Evolutionary conservation across 2,113 vertebrate species (phyloP).

Genomic region (Nycticorax nycticorax): DNA sequence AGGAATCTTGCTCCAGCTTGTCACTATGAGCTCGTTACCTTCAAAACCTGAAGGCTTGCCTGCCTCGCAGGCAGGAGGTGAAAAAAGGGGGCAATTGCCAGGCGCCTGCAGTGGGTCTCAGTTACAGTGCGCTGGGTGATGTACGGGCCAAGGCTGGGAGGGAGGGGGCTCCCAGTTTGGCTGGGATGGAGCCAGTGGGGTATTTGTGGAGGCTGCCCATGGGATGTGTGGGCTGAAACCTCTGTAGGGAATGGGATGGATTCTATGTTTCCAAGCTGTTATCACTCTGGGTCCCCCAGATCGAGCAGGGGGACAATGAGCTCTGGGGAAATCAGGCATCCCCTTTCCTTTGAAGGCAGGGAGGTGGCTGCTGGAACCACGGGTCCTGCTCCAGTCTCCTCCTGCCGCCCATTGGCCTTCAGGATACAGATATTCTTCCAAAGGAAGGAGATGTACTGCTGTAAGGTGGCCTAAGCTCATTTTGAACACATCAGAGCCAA

Average conservation of each 20-base stretch:
- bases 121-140: not conserved
- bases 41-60: not conserved
- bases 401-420: not conserved
- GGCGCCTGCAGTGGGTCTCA: not conserved
- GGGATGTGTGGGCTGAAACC: not conserved
- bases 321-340: not conserved
- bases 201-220: not conserved
- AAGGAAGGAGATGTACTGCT: not conserved
- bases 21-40: not conserved
- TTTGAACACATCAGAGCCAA: not conserved
- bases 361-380: not conserved
- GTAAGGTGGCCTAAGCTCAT: not conserved
- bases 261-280: not conserved
- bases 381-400: not conserved
- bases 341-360: not conserved
- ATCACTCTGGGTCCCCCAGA: not conserved
- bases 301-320: fast-evolving
- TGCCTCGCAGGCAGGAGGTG: not conserved
- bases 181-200: not conserved
- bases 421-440: not conserved
- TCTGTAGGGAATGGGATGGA: not conserved
- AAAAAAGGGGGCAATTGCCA: not conserved
- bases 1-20: not conserved
- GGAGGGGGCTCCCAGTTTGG: not conserved
- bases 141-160: fast-evolving